These are phyloP conservation scores for Rachycentron canadum DNA, from an alignment of 2,797 vertebrate genomes.

Conservation along the genomic window DNA sequence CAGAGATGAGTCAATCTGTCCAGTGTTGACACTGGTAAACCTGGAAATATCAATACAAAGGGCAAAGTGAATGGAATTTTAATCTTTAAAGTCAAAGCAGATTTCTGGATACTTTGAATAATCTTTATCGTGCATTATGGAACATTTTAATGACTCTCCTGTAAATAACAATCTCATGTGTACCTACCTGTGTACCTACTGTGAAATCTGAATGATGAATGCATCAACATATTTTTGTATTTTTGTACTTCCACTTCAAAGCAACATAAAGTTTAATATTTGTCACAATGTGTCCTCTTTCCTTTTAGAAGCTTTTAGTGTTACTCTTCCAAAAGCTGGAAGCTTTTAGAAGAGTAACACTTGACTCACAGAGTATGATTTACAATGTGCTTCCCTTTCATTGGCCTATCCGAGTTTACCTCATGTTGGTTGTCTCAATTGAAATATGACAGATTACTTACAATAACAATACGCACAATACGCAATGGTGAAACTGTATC, in stretches of 20 bases:
- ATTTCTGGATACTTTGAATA: constrained; percentile 35
- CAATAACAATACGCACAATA: background rate
- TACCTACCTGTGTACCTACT: constrained; percentile 82
- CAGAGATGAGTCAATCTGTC: constrained; percentile 40
- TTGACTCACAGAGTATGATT: background rate
- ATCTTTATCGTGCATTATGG: constrained; percentile 18
- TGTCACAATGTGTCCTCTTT: constrained; percentile 52
- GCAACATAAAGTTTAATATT: constrained; percentile 82
- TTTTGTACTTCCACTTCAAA: constrained; percentile 85
- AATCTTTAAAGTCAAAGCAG: constrained; percentile 50
- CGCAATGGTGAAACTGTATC: constrained; percentile 12
- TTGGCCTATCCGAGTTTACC: background rate
- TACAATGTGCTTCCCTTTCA: background rate
- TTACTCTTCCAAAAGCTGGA: too few species aligned
- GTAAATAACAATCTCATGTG: constrained; percentile 79
- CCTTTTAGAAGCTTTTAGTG: too few species aligned
- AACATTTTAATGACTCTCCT: constrained; percentile 62
- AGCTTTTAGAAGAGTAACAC: background rate
- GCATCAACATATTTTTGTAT: constrained; percentile 87
- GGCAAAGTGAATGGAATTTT: constrained; percentile 4
- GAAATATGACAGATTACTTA: background rate
- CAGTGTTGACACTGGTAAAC: constrained; percentile 36
- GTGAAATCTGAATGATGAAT: constrained; percentile 83
- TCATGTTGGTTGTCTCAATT: background rate
- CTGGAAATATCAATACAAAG: constrained; percentile 9